Percentiles rank a stretch among this genome's conserved stretches.
Conservation (phyloP, 1,140 invertebrate genomes). For the Pseudomyrmex flavicornis region DNA sequence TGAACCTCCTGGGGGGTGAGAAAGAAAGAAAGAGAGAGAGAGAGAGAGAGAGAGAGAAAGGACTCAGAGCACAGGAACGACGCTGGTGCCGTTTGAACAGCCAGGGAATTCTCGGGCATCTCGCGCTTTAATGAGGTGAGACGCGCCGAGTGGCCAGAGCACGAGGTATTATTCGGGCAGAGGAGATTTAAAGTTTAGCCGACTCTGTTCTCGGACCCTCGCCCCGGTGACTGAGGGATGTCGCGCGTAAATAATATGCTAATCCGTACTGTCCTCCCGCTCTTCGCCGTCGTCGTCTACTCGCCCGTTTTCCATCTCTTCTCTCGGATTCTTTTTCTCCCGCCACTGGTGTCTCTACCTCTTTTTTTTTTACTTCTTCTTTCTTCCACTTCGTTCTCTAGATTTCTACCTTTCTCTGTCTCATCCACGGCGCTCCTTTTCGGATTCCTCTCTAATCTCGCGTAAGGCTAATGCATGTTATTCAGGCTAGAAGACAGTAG, state of each 20-base stretch:
- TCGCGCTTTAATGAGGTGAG: slow-evolving; percentile 77
- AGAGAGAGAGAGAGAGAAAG: neutral
- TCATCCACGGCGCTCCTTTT: neutral
- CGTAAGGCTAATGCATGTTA: slow-evolving; percentile 72
- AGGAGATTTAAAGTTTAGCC: slow-evolving; percentile 82
- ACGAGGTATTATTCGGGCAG: slow-evolving; percentile 76
- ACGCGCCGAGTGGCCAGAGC: slow-evolving; percentile 72
- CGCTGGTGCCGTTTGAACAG: slow-evolving; percentile 26
- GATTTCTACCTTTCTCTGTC: neutral
- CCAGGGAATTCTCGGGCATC: slow-evolving; percentile 65
- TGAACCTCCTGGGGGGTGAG: neutral
- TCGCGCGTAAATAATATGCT: slow-evolving; percentile 83
- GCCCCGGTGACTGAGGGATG: slow-evolving; percentile 68
- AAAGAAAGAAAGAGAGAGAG: neutral
- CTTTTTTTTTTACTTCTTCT: slow-evolving; percentile 12
- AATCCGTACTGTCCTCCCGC: slow-evolving; percentile 72
- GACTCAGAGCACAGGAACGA: too few species aligned
- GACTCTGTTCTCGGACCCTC: slow-evolving; percentile 77
- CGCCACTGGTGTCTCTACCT: slow-evolving; percentile 21
- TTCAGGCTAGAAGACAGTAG: slow-evolving; percentile 55
- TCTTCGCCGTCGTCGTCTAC: slow-evolving; percentile 59
- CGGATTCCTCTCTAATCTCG: slow-evolving; percentile 70
- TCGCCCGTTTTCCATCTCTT: slow-evolving; percentile 58
- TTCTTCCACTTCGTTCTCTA: slow-evolving; percentile 14
- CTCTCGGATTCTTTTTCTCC: slow-evolving; percentile 37